Evolutionary conservation across 2,888 invertebrate genomes (phyloP), one percentile per base, ranked within the genome.

Genomic region (Metacarcinus magister): DNA sequence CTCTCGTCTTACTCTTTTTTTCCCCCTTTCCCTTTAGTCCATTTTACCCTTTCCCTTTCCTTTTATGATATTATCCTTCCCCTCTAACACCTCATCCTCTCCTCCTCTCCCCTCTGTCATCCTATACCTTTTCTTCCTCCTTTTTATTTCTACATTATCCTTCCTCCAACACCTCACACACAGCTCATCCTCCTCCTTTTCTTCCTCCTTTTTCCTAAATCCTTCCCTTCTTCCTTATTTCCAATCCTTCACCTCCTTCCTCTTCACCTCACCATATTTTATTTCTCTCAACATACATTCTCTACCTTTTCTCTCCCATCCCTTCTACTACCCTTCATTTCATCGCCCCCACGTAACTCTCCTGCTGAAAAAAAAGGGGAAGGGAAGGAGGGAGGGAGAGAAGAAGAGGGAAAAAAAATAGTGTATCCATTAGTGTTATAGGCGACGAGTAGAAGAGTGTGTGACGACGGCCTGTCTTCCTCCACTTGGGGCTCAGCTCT

Each of bases 341-440:
- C 28, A 48, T 16, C 46, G n/a, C 54, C 44, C 44, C 46, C 7
- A 8, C 0, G 16, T 23, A 44, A 91, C 91, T n/a, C 19, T 23
- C 4, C 46, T 46, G 13, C 91, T 8, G 44, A 44, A 91, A 44
- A 32, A 19, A 91, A 44, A 44, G 23, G 1, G 32, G 19, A 0
- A 23, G 23, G n/a, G n/a, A 67, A 67, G 67, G 39, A 39, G 39
- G 39, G 39, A 39, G 39, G 39, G 39, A 39, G 39, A 39, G 39
- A 39, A 39, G 39, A 39, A 39, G 39, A 39, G 39, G 54, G 54
- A 67, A n/a, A 23, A 32, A 91, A 91, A 44, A 91, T 23, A 43
- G 39, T 19, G 16, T 93, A 39, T 60, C 93, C 93, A 60, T 93
- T 44, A 60, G 60, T 93, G 60, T 67, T 54, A 93, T 44, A 93